Evolutionary conservation across 2,888 invertebrate species (phyloP), one percentile per base, ranked within the genome.

Genomic region (Zhuqinia jingwanae): DNA sequence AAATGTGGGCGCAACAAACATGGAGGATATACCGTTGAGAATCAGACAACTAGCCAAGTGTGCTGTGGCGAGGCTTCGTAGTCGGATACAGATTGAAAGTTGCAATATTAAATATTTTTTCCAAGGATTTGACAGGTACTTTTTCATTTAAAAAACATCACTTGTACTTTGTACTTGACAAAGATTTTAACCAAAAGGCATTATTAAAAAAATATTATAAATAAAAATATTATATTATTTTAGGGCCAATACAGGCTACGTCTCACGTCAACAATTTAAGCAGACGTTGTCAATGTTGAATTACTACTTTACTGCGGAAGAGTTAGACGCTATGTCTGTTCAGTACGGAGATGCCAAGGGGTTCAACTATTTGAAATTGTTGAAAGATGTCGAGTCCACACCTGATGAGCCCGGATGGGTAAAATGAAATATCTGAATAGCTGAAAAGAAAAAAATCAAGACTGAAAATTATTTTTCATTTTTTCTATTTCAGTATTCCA

Each of bases 311-410:
- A 94, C 95, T 0, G 93, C 94, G 68, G 94, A 94, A 90, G 96
- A 96, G 91, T 92, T 95, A 80, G 94, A 94, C 83, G 95, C 96
- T 22, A 93, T 96, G 65, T 95, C 96, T 92, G 93, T 93, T 90
- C 93, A 95, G 89, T 96, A 95, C 92, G 94, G 95, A 88, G 95
- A 96, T 92, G 95, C 96, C 91, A 92, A 95, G 91, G 96, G 96
- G 25, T 96, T 96, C 92, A 95, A 95, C 93, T 96, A 96, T 92
- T 93, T 94, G 88, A 94, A 94, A 90, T 95, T 96, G 90, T 92
- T 96, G 78, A 94, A 94, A 83, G 96, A 96, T 92, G 94, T 95
- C 89, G 94, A 94, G 89, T 92, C 93, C 0, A 92, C 91, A 77
- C 91, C 92, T 3, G 90, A 92, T 42, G 93, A 92, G 58, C 73